A percentile compares a stretch with the other conserved stretches of the same genome.
phyloP scores from a whole-genome alignment of 2,888 invertebrate genomes.

The Thecophora atra region DNA sequence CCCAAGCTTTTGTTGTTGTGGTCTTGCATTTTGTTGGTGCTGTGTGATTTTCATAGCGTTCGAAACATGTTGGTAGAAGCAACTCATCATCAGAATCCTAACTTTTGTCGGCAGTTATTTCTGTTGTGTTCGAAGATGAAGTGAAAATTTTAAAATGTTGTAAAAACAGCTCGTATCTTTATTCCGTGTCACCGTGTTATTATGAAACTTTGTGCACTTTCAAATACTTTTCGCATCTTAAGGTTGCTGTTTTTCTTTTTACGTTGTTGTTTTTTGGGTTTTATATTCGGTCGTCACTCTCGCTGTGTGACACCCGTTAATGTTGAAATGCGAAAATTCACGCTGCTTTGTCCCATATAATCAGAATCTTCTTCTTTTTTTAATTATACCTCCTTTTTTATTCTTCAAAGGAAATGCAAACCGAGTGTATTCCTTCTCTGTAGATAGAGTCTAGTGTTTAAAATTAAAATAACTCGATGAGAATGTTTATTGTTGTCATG shows the following conservation, averaged over 20 bases:
- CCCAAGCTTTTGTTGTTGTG: no score
- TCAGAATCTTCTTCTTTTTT: neutral
- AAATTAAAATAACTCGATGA: conserved; percentile 28
- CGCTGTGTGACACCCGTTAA: conserved; percentile 13
- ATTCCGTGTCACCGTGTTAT: conserved; percentile 12
- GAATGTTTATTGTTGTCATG: conserved; percentile 22
- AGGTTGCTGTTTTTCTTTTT: conserved; percentile 16
- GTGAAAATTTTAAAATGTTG: neutral
- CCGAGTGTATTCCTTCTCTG: conserved; percentile 19
- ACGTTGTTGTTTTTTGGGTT: neutral
- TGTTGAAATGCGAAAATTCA: conserved; percentile 9
- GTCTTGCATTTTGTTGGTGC: no score
- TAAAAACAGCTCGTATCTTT: no score
- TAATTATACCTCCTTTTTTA: conserved; percentile 3
- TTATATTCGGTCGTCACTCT: conserved; percentile 10
- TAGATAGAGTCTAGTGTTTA: conserved; percentile 11
- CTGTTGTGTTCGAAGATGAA: no score
- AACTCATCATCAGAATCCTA: neutral
- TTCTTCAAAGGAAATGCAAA: conserved; percentile 16
- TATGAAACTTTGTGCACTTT: conserved; percentile 25
- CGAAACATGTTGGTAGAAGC: neutral
- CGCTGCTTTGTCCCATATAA: neutral
- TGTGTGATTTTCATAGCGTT: no score
- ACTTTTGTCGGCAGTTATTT: no score
- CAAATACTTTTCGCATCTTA: conserved; percentile 29